Evolutionary conservation across 2,113 vertebrate genomes (phyloP), one percentile per base, ranked within the genome.

Genomic region (Herpetotheres cachinnans): DNA sequence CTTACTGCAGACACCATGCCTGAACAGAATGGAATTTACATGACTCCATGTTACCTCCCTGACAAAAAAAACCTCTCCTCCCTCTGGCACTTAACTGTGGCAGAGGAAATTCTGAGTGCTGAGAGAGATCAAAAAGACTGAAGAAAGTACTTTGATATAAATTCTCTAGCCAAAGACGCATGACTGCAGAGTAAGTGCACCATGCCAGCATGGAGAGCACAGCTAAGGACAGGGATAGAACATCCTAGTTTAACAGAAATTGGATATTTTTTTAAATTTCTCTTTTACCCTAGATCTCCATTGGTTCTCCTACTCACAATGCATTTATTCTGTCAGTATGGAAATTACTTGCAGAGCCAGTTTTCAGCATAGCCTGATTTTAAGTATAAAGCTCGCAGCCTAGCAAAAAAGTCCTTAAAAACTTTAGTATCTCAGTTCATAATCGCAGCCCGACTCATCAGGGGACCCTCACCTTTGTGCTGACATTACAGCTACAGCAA

Each of bases 201-300:
- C 12, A 1, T 7, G 7, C 13, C 52, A n/a, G 17, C 38, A 24
- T 1, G 4, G 38, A 15, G 0, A 72, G 30, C 54, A 74, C 22
- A 21, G 59, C 59, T 54, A 38, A 21, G 10, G 19, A 40, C 3
- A 2, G 29, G 3, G 26, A 55, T 0, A 49, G 22, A 40, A 26
- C 11, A 70, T 7, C 56, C 13, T 13, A 34, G 9, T 4, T 62
- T 42, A 49, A 5, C 22, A 66, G n/a, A 71, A 82, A 66, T 5
- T 2, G 13, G 9, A 8, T 18, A 17, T 65, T n/a, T 26, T 36
- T 13, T 32, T 16, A 52, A 46, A 46, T 22, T n/a, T 29, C 12
- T 22, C 6, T 38, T 92, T 70, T 42, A 72, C 13, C 7, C 34
- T 59, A 13, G 6, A 30, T 62, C 46, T 77, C 59, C 2, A 4